Evolutionary conservation across 2,113 vertebrate genomes (phyloP), one percentile per base, ranked within the genome.

Genomic region (Geococcyx californianus): DNA sequence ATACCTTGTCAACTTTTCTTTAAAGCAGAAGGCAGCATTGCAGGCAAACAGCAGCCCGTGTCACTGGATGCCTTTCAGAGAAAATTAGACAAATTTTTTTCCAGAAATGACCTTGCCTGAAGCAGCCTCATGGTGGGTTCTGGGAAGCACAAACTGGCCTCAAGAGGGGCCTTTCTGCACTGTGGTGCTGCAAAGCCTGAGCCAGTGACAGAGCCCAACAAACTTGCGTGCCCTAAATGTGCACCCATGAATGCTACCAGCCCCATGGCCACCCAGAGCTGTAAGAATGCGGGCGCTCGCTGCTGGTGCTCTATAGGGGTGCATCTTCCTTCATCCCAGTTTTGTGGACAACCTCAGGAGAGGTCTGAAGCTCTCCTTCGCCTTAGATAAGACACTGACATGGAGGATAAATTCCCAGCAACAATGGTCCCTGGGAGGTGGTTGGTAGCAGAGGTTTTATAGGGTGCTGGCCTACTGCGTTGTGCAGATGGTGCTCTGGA

Each of bases 111-210:
- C 21, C 18, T 49, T 60, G 40, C 38, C 69, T 66, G 75, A 70
- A 80, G 51, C 14, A 75, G n/a, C 19, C 23, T 28, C 5, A 2
- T 16, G 7, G 6, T 29, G 8, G 23, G 16, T 2, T 3, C 28
- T 1, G 1, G 62, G 28, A 64, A 77, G 17, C 24, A 56, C 2
- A 7, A 77, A 31, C 8, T 12, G 40, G 16, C 34, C 28, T 82
- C 0, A 1, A 47, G 45, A 66, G 10, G 26, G 23, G 2, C 21
- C 25, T 81, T 13, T 44, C 34, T 14, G 34, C 25, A 59, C 33
- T 0, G 0, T 18, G 15, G 24, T 36, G 36, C 21, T 70, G 18
- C 6, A 14, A 51, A 31, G 33, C 3, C 7, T 14, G 1, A 1
- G 21, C 28, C 44, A 64, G 17, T 3, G 1, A 12, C 17, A 58